phyloP scores from a whole-genome alignment of 2,888 invertebrate species.

The Oscheius myriophilus region DNA sequence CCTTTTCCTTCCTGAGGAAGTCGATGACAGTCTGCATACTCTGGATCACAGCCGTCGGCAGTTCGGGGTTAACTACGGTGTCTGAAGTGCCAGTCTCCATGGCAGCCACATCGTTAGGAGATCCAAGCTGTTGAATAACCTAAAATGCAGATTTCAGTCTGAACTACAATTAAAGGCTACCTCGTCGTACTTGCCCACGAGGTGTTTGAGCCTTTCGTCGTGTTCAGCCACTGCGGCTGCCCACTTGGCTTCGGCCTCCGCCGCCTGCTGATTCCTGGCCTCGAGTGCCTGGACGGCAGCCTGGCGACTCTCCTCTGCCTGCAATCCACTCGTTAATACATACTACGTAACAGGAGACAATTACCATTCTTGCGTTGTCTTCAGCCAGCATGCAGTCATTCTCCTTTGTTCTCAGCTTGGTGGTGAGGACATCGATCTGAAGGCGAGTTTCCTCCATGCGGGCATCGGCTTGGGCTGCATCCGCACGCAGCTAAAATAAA shows the following conservation, averaged over 20 bases:
- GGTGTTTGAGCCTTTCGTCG: constrained; percentile 33
- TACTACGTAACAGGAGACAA: not conserved
- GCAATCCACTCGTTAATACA: not conserved
- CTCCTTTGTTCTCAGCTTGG: not conserved
- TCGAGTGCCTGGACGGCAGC: constrained; percentile 30
- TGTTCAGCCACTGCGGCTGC: constrained; percentile 30
- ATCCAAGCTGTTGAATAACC: constrained; percentile 2
- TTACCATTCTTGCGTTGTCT: constrained; percentile 10
- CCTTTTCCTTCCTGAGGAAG: constrained; percentile 42
- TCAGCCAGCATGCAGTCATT: not conserved
- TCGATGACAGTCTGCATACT: constrained; percentile 35
- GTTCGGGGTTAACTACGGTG: constrained; percentile 5
- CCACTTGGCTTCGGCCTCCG: constrained; percentile 14
- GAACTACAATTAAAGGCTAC: not conserved
- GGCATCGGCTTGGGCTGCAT: not conserved
- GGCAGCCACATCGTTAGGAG: constrained; percentile 3
- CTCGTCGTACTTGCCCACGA: constrained; percentile 39
- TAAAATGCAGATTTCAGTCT: not conserved
- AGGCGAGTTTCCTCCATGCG: constrained; percentile 6
- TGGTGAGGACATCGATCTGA: not conserved
- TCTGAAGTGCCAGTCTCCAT: constrained; percentile 8
- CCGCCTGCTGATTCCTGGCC: constrained; percentile 30
- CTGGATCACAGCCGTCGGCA: constrained; percentile 25
- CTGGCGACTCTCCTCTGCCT: constrained; percentile 37
- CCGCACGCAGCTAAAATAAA: constrained; percentile 3